Conservation (phyloP, 2,113 vertebrate species). For the Alexandromys fortis region DNA sequence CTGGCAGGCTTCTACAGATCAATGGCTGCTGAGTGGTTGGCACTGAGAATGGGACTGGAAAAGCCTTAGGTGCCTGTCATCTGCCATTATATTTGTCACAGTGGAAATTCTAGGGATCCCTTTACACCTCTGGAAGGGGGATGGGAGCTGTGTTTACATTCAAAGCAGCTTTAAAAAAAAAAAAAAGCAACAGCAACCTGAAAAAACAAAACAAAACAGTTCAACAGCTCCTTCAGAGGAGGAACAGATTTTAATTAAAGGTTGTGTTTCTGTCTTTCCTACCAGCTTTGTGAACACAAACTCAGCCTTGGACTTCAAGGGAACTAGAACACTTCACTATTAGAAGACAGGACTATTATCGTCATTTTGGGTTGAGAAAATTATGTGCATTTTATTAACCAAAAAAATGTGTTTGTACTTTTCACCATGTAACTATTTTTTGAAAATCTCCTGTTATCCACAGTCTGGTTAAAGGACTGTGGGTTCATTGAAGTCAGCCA, state of each 20-base stretch:
- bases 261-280: constrained; percentile 61
- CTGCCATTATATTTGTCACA: not conserved
- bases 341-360: constrained; percentile 40
- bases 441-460: constrained; percentile 44
- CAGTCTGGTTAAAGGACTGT: not conserved
- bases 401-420: constrained; percentile 62
- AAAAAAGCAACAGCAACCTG: not conserved
- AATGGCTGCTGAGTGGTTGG: not conserved
- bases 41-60: not conserved
- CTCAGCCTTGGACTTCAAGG: constrained; percentile 46
- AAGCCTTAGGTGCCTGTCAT: not conserved
- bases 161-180: constrained; percentile 13
- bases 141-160: constrained; percentile 6
- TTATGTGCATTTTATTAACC: constrained; percentile 58
- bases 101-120: not conserved
- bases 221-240: constrained; percentile 15
- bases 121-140: not conserved
- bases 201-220: not conserved
- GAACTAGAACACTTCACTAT: constrained; percentile 60
- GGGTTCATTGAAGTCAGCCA: constrained; percentile 53
- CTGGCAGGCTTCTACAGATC: not conserved
- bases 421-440: constrained; percentile 43
- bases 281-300: constrained; percentile 53
- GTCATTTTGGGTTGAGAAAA: constrained; percentile 66
- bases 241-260: constrained; percentile 63